phyloP scores from a whole-genome alignment of 1,140 invertebrate species.

The Calycopis cecrops region DNA sequence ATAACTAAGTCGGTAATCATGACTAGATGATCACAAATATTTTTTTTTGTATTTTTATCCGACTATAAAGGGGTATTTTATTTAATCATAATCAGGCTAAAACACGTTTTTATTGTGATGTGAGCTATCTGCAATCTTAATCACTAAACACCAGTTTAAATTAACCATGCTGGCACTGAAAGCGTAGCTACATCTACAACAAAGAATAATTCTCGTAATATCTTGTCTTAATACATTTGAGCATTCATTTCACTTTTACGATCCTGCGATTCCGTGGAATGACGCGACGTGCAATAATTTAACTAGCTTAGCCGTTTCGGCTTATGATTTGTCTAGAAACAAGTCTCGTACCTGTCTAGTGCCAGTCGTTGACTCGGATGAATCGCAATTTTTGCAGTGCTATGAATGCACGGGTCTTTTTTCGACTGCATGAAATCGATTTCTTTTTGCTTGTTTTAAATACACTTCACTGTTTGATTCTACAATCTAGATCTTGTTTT shows the following conservation, averaged over 20 bases:
- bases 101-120: too few relatives aligned
- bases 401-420: slow-evolving; percentile 43
- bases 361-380: slow-evolving; percentile 64
- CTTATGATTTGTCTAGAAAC: slow-evolving; percentile 14
- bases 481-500: slow-evolving; percentile 64
- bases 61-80: too few relatives aligned
- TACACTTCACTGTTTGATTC: slow-evolving; percentile 51
- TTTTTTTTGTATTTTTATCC: too few relatives aligned
- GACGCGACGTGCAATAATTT: slow-evolving; percentile 10
- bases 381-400: slow-evolving; percentile 56
- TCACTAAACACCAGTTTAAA: too few relatives aligned
- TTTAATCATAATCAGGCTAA: too few relatives aligned
- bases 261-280: neutral
- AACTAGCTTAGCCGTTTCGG: slow-evolving; percentile 4
- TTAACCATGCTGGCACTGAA: too few relatives aligned
- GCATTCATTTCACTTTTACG: neutral
- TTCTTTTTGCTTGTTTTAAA: slow-evolving; percentile 67
- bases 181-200: too few relatives aligned
- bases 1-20: too few relatives aligned
- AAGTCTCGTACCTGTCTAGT: slow-evolving; percentile 25
- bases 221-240: too few relatives aligned
- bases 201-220: too few relatives aligned
- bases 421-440: slow-evolving; percentile 56
- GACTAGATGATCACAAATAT: too few relatives aligned
- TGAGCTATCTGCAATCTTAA: too few relatives aligned